Base-by-base conservation (phyloP, 1,140 invertebrate genomes). In the Trachymyrmex cornetzi region DNA sequence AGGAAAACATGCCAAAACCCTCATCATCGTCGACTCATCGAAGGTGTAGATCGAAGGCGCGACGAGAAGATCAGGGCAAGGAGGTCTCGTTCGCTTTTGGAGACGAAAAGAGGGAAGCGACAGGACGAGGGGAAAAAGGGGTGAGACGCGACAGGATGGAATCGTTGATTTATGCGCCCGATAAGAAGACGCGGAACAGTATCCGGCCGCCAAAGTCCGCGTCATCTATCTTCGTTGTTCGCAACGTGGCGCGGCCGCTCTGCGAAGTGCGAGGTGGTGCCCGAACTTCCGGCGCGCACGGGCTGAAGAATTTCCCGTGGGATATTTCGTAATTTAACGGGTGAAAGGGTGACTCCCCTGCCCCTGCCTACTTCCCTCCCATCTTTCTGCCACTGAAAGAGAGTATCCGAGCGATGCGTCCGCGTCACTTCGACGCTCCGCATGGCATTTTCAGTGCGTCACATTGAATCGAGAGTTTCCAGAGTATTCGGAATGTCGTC, bases 271-370 rank as follows among this genome's bases (percentile, higher is more conserved):
- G 75, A 24, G 55, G 34, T 19, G 77, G 30, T 67, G 72, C 80
- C 74, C 69, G 67, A 90, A 88, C 87, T 90, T 89, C 71, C 81
- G 88, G 48, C 67, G 55, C 67, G 67, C 81, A 67, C 87, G 77
- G 55, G 77, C 59, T 77, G 53, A 89, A 88, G 85, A 93, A 93
- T 93, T 93, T 93, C 92, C 91, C 92, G 87, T 87, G 91, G 92
- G 92, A 91, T 93, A 91, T 90, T 91, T 91, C 79, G 90, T 87
- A 93, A 91, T 92, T 92, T 92, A 92, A 92, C 90, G 90, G 88
- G 34, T 91, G 87, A 86, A 87, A 90, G 84, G 85, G 85, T 85
- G 85, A 50, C 48, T 27, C 22, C 30, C 3, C n/a, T 30, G 22
- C 7, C 24, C 12, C 59, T 3, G 5, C 27, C 71, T 6, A 6